Conservation (phyloP, 2,888 invertebrate species). For the Chrysopilus asiliformis region DNA sequence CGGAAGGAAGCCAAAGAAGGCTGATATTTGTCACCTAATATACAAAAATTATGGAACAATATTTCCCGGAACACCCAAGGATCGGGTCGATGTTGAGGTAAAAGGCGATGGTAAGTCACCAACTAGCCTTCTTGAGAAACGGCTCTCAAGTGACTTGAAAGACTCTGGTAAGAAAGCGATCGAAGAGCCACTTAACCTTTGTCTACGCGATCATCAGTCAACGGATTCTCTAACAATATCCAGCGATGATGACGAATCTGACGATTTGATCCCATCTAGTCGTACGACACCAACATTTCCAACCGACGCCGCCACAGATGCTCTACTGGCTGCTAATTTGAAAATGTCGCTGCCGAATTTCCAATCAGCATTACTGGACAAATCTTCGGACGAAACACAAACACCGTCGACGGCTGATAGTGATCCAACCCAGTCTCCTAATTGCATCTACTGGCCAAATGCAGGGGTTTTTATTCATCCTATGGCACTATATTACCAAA, state of each 20-base stretch:
- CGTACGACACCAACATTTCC: constrained; percentile 24
- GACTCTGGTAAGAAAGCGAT: constrained; percentile 18
- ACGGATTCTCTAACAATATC: constrained; percentile 31
- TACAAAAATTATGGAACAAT: constrained; percentile 86
- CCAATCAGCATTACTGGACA: constrained; percentile 29
- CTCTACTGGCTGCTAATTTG: constrained; percentile 23
- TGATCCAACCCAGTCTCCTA: constrained; percentile 33
- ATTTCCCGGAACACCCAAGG: constrained; percentile 57
- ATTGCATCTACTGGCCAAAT: constrained; percentile 57
- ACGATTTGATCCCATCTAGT: constrained; percentile 15
- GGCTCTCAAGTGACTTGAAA: constrained; percentile 29
- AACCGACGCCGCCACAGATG: constrained; percentile 19
- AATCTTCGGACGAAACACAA: constrained; percentile 35
- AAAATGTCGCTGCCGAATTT: constrained; percentile 39
- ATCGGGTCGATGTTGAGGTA: constrained; percentile 36
- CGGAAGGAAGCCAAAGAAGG: constrained; percentile 82
- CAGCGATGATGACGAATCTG: constrained; percentile 25
- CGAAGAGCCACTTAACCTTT: constrained; percentile 71
- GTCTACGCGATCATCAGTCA: constrained; percentile 54
- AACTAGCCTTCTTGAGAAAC: constrained; percentile 48
- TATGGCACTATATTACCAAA: constrained; percentile 63
- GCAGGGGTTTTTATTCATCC: constrained; percentile 61
- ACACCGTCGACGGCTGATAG: constrained; percentile 32
- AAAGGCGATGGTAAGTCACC: constrained; percentile 38
- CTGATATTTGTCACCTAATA: constrained; percentile 81